Conservation (phyloP, 2,113 vertebrate genomes). For the Camelus bactrianus region DNA sequence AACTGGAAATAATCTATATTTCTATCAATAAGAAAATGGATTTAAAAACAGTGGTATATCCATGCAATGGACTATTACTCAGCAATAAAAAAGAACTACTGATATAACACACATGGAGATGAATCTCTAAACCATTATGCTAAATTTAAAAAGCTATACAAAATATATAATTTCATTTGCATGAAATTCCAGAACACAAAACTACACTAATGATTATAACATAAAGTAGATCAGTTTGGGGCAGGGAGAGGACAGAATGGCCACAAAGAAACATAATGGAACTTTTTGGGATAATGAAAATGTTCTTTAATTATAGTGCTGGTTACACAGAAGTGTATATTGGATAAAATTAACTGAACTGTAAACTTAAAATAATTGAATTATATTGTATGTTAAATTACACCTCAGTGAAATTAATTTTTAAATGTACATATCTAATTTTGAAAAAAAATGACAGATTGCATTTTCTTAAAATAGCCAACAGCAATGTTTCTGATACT, state of each 20-base stretch:
- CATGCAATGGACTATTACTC: neutral
- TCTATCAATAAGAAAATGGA: slow-evolving; percentile 27
- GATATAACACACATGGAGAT: neutral
- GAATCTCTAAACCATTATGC: neutral
- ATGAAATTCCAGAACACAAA: neutral
- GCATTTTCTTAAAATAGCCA: neutral
- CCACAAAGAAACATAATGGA: neutral
- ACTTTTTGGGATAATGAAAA: neutral
- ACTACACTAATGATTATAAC: neutral
- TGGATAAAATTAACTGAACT: neutral
- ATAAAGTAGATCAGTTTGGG: neutral
- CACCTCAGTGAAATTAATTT: neutral
- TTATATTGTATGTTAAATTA: neutral
- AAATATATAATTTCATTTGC: neutral
- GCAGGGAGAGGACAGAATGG: neutral
- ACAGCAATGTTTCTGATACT: neutral
- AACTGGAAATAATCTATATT: neutral
- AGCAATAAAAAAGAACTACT: neutral
- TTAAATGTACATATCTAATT: neutral
- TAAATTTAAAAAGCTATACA: neutral
- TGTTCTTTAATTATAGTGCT: neutral
- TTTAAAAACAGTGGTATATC: neutral
- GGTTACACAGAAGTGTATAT: neutral
- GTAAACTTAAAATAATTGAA: neutral
- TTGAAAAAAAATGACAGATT: neutral